phyloP scores from a whole-genome alignment of 1,140 invertebrate genomes.

The Drosophila pseudoobscura region DNA sequence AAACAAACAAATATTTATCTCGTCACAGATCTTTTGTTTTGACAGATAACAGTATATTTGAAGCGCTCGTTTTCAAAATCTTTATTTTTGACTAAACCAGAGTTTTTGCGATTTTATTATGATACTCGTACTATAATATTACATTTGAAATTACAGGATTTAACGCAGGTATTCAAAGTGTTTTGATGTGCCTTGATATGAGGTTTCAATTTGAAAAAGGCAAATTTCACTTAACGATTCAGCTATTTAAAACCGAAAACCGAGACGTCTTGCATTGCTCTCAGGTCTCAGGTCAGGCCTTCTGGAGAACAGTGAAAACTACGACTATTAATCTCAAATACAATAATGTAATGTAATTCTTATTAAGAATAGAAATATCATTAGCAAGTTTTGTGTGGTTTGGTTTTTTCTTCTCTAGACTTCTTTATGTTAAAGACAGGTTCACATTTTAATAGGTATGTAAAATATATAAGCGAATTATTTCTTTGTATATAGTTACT shows the following conservation, averaged over 20 bases:
- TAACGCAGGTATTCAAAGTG: constrained; percentile 59
- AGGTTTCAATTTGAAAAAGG: constrained; percentile 55
- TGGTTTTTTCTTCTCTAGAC: constrained; percentile 9
- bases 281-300: neutral
- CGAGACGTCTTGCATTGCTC: neutral
- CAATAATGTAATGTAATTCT: constrained; percentile 26
- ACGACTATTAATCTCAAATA: constrained; percentile 52
- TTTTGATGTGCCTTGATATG: constrained; percentile 58
- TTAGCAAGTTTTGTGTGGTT: constrained; percentile 36
- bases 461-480: constrained; percentile 38
- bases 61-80: neutral
- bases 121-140: constrained; percentile 39
- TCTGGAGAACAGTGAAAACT: constrained; percentile 30
- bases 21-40: neutral
- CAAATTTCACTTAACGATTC: constrained; percentile 32
- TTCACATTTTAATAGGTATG: constrained; percentile 26
- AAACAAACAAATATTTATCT: neutral
- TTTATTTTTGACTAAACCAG: constrained; percentile 38
- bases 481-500: constrained; percentile 42
- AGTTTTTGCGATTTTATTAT: constrained; percentile 42
- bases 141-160: constrained; percentile 56
- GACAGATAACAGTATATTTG: constrained; percentile 3
- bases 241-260: constrained; percentile 20
- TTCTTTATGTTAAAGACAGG: constrained; percentile 12
- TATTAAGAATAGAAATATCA: constrained; percentile 46